Percentiles rank a stretch among this genome's conserved stretches.
These are phyloP conservation scores for Periophthalmodon schlosseri DNA, from an alignment of 2,113 vertebrate species.

Conservation along the genomic window DNA sequence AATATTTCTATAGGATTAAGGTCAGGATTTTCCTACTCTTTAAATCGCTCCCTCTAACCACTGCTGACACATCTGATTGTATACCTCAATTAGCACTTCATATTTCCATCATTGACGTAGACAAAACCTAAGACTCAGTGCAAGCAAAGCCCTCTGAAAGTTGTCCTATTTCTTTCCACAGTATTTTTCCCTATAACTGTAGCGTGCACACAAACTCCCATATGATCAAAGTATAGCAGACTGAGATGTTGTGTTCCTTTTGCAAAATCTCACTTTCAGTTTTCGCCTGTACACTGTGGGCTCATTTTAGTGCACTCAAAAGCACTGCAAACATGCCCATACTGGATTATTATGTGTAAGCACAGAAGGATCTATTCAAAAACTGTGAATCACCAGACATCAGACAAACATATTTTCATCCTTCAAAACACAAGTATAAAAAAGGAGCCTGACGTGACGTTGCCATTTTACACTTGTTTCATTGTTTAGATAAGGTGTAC, in stretches of 20 bases:
- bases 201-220: neutral
- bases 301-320: neutral
- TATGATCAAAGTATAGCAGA: neutral
- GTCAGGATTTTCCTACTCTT: neutral
- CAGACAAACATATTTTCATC: neutral
- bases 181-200: neutral
- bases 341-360: neutral
- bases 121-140: neutral
- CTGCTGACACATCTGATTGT: constrained; percentile 21
- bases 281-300: neutral
- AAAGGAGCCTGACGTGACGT: neutral
- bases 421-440: neutral
- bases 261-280: neutral
- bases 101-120: neutral
- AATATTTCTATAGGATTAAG: constrained; percentile 3
- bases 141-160: neutral
- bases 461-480: neutral
- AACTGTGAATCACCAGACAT: neutral
- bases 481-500: neutral
- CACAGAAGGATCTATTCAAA: neutral
- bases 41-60: neutral
- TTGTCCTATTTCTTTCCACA: neutral
- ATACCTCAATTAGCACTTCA: neutral
- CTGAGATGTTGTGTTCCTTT: neutral
- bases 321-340: neutral